Conservation (phyloP, 2,888 invertebrate species). For the Drosophila tripunctata region DNA sequence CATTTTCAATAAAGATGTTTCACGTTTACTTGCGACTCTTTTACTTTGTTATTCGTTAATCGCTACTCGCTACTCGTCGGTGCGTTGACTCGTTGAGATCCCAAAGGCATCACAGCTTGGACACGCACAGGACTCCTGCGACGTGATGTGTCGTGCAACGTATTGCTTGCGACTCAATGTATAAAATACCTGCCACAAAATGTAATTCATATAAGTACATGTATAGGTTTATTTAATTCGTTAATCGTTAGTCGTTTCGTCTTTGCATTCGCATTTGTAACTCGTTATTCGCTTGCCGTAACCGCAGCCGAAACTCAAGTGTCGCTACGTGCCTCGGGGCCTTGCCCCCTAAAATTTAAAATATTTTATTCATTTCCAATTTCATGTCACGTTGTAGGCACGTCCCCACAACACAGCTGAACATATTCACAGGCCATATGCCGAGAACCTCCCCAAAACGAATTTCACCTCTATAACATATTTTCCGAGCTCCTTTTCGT, state of each 20-base stretch:
- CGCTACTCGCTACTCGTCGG: not conserved
- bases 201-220: not conserved
- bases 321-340: not conserved
- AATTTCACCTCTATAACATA: not conserved
- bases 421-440: conserved; percentile 6
- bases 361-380: conserved; percentile 33
- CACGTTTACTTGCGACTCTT: no score
- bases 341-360: conserved; percentile 1
- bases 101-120: conserved; percentile 26
- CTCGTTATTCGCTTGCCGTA: conserved; percentile 1
- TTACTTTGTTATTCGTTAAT: not conserved
- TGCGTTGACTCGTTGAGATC: conserved; percentile 10
- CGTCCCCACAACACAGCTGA: conserved; percentile 32
- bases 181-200: conserved; percentile 8
- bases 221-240: not conserved
- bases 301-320: not conserved
- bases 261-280: conserved; percentile 1
- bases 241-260: not conserved
- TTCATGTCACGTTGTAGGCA: conserved; percentile 9
- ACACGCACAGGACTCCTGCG: not conserved
- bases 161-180: conserved; percentile 13
- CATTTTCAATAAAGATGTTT: conserved; percentile 30
- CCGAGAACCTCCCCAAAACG: not conserved
- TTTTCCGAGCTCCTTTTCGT: not conserved
- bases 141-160: conserved; percentile 12